A percentile compares a stretch with the other conserved stretches of the same genome.
Conservation (phyloP, 2,797 vertebrate genomes). For the Acrossocheilus wenchowensis region DNA sequence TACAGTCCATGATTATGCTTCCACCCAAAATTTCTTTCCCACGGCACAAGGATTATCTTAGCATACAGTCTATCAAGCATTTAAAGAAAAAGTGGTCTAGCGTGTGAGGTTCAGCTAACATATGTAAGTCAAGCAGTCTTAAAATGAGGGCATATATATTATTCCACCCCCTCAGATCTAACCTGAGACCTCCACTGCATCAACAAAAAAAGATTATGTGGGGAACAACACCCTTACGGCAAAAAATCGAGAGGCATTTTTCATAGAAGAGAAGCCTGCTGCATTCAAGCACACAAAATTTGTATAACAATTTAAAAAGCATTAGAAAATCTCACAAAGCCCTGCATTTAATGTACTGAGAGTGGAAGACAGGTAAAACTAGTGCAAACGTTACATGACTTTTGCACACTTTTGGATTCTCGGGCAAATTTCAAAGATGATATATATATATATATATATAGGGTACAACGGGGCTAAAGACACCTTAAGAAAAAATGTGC, state of each 20-base stretch:
- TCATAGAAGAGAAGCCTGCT: conserved; percentile 31
- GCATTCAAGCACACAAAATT: conserved; percentile 26
- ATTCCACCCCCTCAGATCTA: conserved; percentile 61
- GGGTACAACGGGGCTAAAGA: too few species aligned
- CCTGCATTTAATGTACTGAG: neutral
- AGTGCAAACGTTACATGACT: neutral
- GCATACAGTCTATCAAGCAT: neutral
- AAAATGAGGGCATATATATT: conserved; percentile 55
- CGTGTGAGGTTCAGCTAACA: conserved; percentile 36
- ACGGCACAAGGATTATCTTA: neutral
- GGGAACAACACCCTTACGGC: conserved; percentile 50
- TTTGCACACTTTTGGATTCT: neutral
- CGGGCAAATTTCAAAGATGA: neutral
- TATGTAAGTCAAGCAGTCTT: conserved; percentile 53
- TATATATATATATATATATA: too few species aligned
- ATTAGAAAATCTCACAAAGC: neutral
- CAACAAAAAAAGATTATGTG: conserved; percentile 61
- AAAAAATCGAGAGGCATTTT: conserved; percentile 54
- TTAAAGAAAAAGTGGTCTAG: conserved; percentile 14
- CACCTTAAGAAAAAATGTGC: too few species aligned
- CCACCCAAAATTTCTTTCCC: neutral
- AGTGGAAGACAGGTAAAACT: neutral
- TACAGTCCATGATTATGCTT: neutral
- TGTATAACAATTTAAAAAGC: conserved; percentile 2
- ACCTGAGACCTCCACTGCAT: conserved; percentile 58